A percentile compares a stretch with the other conserved stretches of the same genome.
Conservation (phyloP, 2,113 vertebrate genomes). For the Pheucticus melanocephalus region DNA sequence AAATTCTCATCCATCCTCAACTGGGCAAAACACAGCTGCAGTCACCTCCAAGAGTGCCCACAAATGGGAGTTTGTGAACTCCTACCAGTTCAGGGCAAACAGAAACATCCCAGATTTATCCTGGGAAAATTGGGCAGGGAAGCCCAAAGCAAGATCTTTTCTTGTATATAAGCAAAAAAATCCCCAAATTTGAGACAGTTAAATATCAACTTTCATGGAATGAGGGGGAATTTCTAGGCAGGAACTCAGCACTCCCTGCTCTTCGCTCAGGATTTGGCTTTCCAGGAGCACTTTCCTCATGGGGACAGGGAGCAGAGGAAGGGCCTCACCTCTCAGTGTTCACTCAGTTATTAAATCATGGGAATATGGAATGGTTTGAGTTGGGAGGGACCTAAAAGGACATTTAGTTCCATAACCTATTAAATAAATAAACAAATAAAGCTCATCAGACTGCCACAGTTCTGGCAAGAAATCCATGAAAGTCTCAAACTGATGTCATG, state of each 20-base stretch:
- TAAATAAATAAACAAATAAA: neutral
- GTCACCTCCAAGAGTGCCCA: neutral
- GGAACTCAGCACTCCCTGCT: neutral
- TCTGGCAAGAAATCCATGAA: neutral
- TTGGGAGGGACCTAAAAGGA: neutral
- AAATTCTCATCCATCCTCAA: neutral
- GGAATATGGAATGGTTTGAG: neutral
- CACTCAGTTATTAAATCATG: neutral
- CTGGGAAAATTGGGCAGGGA: neutral
- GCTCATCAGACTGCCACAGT: neutral
- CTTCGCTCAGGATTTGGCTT: neutral
- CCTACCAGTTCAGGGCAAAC: neutral
- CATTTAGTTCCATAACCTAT: neutral
- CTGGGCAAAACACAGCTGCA: neutral
- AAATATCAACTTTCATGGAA: neutral
- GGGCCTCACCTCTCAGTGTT: neutral
- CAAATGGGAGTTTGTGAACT: neutral
- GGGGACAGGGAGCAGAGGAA: neutral
- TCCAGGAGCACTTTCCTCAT: neutral
- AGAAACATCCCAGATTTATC: neutral
- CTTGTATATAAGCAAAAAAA: neutral
- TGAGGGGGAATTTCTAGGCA: neutral
- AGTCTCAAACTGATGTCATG: neutral
- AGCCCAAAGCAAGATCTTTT: neutral
- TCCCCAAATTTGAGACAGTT: neutral